These are phyloP conservation scores for Athripsodes cinereus DNA, from an alignment of 2,888 invertebrate genomes.

Conservation along the genomic window DNA sequence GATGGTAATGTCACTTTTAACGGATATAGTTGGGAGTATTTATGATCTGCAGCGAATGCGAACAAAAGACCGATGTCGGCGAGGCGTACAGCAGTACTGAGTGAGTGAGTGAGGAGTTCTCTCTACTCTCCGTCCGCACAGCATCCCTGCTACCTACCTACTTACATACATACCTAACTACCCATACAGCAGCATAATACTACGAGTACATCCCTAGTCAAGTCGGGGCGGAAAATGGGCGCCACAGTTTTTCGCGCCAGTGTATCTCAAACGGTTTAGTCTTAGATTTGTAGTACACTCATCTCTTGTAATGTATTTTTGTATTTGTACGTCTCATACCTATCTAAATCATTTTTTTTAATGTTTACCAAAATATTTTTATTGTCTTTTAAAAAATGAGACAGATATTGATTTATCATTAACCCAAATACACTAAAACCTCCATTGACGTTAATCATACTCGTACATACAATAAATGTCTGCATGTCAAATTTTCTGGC, in stretches of 20 bases:
- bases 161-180: background rate
- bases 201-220: constrained; percentile 1
- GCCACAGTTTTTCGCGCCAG: constrained; percentile 3
- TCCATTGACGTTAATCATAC: no score
- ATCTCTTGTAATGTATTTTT: no score
- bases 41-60: background rate
- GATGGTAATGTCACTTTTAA: background rate
- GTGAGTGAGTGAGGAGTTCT: background rate
- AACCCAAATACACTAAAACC: no score
- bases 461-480: no score
- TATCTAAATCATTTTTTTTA: no score
- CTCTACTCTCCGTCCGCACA: background rate
- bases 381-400: no score
- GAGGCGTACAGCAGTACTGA: background rate
- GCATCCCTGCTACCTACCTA: background rate
- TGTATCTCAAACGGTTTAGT: background rate
- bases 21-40: background rate
- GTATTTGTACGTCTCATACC: no score
- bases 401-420: no score
- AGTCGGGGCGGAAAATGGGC: constrained; percentile 8
- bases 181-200: background rate
- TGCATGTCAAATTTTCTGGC: no score
- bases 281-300: no score
- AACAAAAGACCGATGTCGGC: background rate
- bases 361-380: no score